A percentile compares a stretch with the other conserved stretches of the same genome.
phyloP scores from a whole-genome alignment of 2,113 vertebrate species.

The Campylomormyrus numenius region DNA sequence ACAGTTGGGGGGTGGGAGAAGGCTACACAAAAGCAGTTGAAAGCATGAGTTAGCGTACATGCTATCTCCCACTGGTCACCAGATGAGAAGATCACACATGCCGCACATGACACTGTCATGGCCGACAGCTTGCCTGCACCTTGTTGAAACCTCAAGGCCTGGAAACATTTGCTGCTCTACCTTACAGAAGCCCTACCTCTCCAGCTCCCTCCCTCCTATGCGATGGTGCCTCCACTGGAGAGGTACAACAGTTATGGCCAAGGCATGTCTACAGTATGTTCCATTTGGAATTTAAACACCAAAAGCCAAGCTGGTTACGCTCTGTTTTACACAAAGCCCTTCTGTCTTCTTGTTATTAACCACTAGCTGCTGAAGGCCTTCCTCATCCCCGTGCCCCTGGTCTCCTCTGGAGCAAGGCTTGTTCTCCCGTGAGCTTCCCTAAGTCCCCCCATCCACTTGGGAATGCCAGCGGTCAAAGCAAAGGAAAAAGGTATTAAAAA shows the following conservation, averaged over 20 bases:
- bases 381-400: neutral
- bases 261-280: neutral
- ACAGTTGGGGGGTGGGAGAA: neutral
- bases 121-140: neutral
- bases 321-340: neutral
- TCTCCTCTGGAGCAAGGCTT: neutral
- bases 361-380: neutral
- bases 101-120: neutral
- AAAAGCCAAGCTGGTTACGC: neutral
- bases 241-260: neutral
- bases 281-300: neutral
- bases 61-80: neutral
- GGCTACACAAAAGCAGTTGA: neutral
- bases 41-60: neutral
- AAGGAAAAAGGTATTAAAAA: neutral
- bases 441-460: neutral
- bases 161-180: neutral
- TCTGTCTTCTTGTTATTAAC: neutral
- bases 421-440: neutral
- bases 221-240: neutral
- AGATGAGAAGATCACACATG: neutral
- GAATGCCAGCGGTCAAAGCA: neutral
- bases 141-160: neutral
- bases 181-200: neutral
- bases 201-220: neutral